A percentile compares a stretch with the other conserved stretches of the same genome.
phyloP scores from a whole-genome alignment of 2,797 vertebrate species.

The Lycodopsis pacificus region DNA sequence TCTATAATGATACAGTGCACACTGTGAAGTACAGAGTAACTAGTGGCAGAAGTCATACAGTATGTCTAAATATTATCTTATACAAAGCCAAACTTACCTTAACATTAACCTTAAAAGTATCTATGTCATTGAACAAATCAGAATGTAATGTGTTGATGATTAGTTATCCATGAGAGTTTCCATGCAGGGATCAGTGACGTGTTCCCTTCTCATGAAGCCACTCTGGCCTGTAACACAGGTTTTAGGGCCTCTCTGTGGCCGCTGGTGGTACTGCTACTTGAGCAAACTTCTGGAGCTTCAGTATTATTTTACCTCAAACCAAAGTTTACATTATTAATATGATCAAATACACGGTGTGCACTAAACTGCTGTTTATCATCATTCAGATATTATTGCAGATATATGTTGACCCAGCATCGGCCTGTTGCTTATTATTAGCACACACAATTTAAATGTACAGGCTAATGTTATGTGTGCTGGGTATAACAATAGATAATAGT shows the following conservation, averaged over 20 bases:
- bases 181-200: not conserved
- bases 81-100: not conserved
- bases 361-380: not conserved
- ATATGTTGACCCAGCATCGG: not conserved
- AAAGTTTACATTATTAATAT: not conserved
- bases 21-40: too few relatives aligned
- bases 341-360: not conserved
- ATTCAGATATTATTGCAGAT: not conserved
- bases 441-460: not conserved
- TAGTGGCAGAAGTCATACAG: too few relatives aligned
- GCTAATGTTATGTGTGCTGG: not conserved
- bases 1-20: too few relatives aligned
- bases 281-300: not conserved
- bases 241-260: slow-evolving; percentile 22
- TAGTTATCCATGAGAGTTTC: not conserved
- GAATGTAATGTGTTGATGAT: not conserved
- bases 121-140: not conserved
- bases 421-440: not conserved
- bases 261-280: not conserved
- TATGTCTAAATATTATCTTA: too few relatives aligned
- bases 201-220: not conserved
- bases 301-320: not conserved
- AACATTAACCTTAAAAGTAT: not conserved
- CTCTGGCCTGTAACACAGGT: not conserved
- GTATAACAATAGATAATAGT: not conserved